Percentiles rank a stretch among this genome's conserved stretches.
Conservation (phyloP, 1,140 invertebrate species). For the Manduca sexta region DNA sequence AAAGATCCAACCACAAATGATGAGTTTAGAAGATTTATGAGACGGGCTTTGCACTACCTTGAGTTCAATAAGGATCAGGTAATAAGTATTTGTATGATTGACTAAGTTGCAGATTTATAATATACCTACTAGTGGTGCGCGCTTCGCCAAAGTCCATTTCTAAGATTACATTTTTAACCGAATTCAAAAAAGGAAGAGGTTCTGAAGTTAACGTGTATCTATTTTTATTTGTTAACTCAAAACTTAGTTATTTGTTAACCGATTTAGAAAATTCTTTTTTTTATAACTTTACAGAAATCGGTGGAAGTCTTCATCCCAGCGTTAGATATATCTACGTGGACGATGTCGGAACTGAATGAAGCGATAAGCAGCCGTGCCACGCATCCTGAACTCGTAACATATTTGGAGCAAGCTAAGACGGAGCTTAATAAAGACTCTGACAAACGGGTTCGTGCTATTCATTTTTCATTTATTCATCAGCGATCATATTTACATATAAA, state of each 20-base stretch:
- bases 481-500: no score
- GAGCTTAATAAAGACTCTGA: slow-evolving; percentile 4
- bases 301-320: slow-evolving; percentile 10
- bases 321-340: slow-evolving; percentile 14
- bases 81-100: neutral
- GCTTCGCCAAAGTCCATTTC: no score
- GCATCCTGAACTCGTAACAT: slow-evolving; percentile 1
- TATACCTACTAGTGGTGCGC: no score
- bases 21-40: neutral
- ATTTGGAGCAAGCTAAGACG: slow-evolving; percentile 7
- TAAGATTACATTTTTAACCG: no score
- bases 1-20: neutral
- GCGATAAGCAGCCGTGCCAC: slow-evolving; percentile 9
- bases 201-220: no score
- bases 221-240: no score
- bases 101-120: no score
- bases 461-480: no score
- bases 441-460: neutral
- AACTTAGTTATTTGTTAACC: no score
- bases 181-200: no score
- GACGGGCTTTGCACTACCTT: neutral
- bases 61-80: neutral
- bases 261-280: neutral
- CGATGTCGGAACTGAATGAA: slow-evolving; percentile 1
- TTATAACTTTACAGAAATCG: slow-evolving; percentile 6